Evolutionary conservation across 2,113 vertebrate genomes (phyloP), one percentile per base, ranked within the genome.

Genomic region (Helogale parvula): DNA sequence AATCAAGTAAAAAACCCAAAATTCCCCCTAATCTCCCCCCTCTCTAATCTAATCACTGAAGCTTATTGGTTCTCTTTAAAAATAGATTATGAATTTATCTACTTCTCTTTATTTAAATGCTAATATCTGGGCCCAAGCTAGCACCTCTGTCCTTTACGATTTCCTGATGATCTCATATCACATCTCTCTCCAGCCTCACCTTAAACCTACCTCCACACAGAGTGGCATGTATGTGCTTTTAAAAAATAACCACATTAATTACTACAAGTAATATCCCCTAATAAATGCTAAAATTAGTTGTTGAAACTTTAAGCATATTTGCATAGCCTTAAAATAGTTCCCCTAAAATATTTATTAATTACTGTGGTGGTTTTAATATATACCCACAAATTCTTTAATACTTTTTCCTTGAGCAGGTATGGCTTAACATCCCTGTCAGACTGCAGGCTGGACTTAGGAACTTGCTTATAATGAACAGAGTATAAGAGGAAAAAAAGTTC

Each of bases 231-330:
- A n/a, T 41, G 19, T 33, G 60, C 63, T 71, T 68, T 85, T 29
- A 45, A 84, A 84, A 90, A 84, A 47, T 33, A 72, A 82, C 47
- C 57, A 33, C 5, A 57, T 79, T 68, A 68, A 84, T 38, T 63
- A 17, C 27, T 89, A 57, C 14, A 77, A 57, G 50, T 35, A 96
- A 38, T 35, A 84, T 38, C 27, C 19, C 19, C 27, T 50, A 96
- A 84, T 79, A 89, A 89, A 84, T n/a, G 65, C 38, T 93, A 88
- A 89, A 89, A 69, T 25, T 87, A 95, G 27, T 27, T 60, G 25
- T n/a, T 87, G 52, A 80, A 92, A 72, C 74, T 79, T 72, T 52
- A 95, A 71, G 52, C 10, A 87, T 52, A 65, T 41, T 72, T 92
- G n/a, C 29, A 81, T 19, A 52, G 52, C 35, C 27, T 81, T 74